These are phyloP conservation scores for Chionoecetes opilio DNA, from an alignment of 1,140 invertebrate genomes.

Conservation along the genomic window DNA sequence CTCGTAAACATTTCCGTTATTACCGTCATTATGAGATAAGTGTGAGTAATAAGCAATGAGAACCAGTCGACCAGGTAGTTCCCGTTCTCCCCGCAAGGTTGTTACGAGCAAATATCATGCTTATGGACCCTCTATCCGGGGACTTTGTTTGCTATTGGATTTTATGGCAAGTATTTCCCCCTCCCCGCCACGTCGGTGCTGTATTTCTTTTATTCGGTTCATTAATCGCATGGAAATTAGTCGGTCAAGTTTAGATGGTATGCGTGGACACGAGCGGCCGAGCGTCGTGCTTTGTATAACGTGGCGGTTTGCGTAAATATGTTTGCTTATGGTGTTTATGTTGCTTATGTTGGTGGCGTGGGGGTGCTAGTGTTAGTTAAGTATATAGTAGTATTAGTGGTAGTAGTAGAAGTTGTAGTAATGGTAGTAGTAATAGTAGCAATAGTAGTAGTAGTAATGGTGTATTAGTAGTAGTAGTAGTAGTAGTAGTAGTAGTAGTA, in stretches of 20 bases:
- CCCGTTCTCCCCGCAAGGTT: background rate
- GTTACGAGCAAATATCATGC: slow-evolving; percentile 27
- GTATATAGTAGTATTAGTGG: background rate
- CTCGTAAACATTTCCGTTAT: background rate
- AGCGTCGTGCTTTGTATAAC: background rate
- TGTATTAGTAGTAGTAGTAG: background rate
- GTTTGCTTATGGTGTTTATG: background rate
- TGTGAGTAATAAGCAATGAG: background rate
- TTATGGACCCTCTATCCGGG: background rate
- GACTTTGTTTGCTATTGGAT: slow-evolving; percentile 29
- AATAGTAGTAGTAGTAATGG: background rate
- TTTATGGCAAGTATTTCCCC: slow-evolving; percentile 5
- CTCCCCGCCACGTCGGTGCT: background rate
- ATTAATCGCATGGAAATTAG: background rate
- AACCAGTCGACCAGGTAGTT: background rate
- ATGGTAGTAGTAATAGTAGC: background rate
- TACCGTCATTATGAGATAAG: background rate
- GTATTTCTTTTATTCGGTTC: background rate
- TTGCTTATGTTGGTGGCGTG: background rate
- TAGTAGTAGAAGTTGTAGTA: background rate
- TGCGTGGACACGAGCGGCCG: background rate
- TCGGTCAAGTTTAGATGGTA: background rate
- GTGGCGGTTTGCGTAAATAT: background rate
- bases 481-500: background rate
- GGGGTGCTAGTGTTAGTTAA: background rate